A percentile compares a stretch with the other conserved stretches of the same genome.
Conservation (phyloP, 2,888 invertebrate species). For the Tortricodes alternella region DNA sequence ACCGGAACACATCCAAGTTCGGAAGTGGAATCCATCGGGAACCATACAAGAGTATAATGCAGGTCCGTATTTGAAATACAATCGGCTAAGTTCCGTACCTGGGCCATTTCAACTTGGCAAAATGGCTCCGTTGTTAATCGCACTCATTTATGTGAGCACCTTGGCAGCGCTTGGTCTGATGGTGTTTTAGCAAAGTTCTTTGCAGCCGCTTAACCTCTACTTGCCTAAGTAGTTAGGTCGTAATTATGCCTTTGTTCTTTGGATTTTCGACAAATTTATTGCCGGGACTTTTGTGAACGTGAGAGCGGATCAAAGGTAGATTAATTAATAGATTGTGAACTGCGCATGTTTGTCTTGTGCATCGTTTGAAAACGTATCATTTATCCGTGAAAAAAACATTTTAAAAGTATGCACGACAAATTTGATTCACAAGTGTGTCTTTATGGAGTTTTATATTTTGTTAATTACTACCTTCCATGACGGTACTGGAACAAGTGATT, state of each 20-base stretch:
- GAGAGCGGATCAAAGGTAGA: slow-evolving; percentile 9
- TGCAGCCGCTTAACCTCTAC: slow-evolving; percentile 30
- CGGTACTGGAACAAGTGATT: slow-evolving; percentile 10
- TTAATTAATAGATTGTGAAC: slow-evolving; percentile 7
- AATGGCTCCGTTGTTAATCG: slow-evolving; percentile 76
- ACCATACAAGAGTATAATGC: slow-evolving; percentile 50
- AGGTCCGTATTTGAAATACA: slow-evolving; percentile 61
- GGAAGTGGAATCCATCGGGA: slow-evolving; percentile 3
- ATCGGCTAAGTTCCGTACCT: slow-evolving; percentile 61
- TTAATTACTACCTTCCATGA: too few species aligned
- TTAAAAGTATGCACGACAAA: neutral
- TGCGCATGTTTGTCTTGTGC: neutral
- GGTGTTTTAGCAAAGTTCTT: slow-evolving; percentile 61
- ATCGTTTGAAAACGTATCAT: neutral
- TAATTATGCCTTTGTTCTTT: slow-evolving; percentile 27
- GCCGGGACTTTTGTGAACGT: neutral
- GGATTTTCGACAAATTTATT: slow-evolving; percentile 24
- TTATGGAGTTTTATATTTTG: too few species aligned
- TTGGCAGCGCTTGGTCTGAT: slow-evolving; percentile 50
- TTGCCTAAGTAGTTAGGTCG: slow-evolving; percentile 32
- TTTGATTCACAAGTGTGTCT: too few species aligned
- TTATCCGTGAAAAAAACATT: neutral
- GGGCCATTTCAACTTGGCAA: slow-evolving; percentile 69
- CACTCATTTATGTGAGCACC: slow-evolving; percentile 67
- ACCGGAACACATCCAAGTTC: neutral